These are phyloP conservation scores for Metacarcinus magister DNA, from an alignment of 2,888 invertebrate species.

Conservation along the genomic window DNA sequence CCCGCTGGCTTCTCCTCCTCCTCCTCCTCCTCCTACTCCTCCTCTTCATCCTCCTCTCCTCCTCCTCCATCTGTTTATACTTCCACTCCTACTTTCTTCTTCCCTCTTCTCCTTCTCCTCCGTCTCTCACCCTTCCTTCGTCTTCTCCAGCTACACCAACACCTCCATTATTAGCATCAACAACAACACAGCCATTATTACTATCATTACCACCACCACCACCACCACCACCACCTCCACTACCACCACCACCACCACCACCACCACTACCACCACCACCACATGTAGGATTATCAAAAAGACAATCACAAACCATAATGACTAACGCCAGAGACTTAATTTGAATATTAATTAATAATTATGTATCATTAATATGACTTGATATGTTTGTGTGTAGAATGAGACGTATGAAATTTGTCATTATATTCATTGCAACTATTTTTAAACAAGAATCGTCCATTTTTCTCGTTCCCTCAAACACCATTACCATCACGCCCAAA, in stretches of 20 bases:
- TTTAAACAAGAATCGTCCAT: not conserved
- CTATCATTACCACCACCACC: conserved; percentile 34
- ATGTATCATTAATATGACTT: no score
- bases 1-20: not conserved
- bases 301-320: no score
- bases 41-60: not conserved
- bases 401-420: no score
- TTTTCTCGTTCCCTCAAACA: no score
- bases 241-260: not conserved
- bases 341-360: no score
- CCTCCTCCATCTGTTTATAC: not conserved
- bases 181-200: conserved; percentile 6
- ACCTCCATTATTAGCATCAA: not conserved
- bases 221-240: not conserved
- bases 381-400: no score
- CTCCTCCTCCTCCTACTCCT: not conserved
- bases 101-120: not conserved
- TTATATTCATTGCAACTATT: not conserved
- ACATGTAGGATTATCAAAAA: not conserved
- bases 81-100: not conserved
- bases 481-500: no score
- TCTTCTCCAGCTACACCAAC: not conserved
- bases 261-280: no score
- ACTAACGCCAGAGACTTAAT: no score
- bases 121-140: not conserved